These are phyloP conservation scores for Lithophane leautieri DNA, from an alignment of 2,888 invertebrate genomes.

Conservation along the genomic window DNA sequence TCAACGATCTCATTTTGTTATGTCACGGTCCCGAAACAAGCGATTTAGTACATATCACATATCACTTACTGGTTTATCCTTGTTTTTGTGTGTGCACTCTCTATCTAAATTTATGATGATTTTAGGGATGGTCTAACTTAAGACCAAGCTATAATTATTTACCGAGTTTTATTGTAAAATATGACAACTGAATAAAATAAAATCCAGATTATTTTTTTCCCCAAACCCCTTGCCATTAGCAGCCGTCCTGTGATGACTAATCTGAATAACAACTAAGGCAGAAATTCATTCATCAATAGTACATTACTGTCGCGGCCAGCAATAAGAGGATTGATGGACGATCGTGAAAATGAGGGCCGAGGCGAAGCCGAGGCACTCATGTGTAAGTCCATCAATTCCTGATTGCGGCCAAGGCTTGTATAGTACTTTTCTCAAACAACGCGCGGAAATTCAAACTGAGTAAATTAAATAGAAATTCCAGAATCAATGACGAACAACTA, in stretches of 20 bases:
- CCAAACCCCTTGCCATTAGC: not conserved
- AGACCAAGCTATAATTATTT: not conserved
- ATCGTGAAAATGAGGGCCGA: too few relatives aligned
- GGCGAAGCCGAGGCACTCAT: too few relatives aligned
- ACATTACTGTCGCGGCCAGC: too few relatives aligned
- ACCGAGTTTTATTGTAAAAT: not conserved
- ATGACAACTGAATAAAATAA: not conserved
- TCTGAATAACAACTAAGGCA: not conserved
- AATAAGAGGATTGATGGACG: too few relatives aligned
- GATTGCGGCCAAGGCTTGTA: too few relatives aligned
- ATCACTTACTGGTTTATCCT: not conserved
- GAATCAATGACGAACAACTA: too few relatives aligned
- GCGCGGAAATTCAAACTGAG: too few relatives aligned
- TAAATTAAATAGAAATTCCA: too few relatives aligned
- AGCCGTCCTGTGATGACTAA: not conserved
- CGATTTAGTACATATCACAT: constrained; percentile 17
- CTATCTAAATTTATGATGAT: not conserved
- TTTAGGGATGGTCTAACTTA: not conserved
- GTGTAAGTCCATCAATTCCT: too few relatives aligned
- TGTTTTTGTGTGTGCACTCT: not conserved
- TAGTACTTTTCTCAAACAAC: too few relatives aligned
- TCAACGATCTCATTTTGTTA: constrained; percentile 58
- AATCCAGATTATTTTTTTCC: not conserved
- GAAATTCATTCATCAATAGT: too few relatives aligned
- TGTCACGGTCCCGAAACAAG: constrained; percentile 36